These are phyloP conservation scores for Chaenocephalus aceratus DNA, from an alignment of 2,113 vertebrate species.

Conservation along the genomic window DNA sequence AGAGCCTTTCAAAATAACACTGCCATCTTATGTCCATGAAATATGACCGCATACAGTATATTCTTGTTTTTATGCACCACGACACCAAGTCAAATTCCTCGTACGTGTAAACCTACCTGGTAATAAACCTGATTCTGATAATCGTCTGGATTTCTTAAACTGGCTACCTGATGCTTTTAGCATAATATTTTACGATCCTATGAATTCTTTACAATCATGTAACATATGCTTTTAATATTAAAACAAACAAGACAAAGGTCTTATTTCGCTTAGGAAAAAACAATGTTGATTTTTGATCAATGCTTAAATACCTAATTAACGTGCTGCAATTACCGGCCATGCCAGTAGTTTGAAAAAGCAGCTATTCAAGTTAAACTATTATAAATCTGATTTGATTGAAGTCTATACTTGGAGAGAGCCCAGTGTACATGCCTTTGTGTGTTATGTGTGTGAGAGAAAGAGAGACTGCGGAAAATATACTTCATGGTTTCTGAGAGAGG, in stretches of 20 bases:
- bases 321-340: background rate
- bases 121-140: no score
- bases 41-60: no score
- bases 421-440: background rate
- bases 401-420: background rate
- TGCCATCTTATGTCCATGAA: no score
- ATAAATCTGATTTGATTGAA: background rate
- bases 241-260: background rate
- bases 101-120: no score
- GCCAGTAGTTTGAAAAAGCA: background rate
- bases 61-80: no score
- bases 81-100: no score
- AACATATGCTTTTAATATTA: background rate
- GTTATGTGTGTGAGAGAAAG: background rate
- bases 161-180: no score
- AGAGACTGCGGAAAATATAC: conserved; percentile 9
- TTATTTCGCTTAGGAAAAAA: background rate
- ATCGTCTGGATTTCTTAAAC: no score
- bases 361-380: background rate
- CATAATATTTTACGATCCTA: no score
- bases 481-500: background rate
- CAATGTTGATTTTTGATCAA: background rate
- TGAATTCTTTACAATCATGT: background rate
- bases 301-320: background rate
- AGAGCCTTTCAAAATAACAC: no score